A percentile compares a stretch with the other conserved stretches of the same genome.
phyloP scores from a whole-genome alignment of 2,888 invertebrate genomes.

The Enoplolaimus lenunculus region DNA sequence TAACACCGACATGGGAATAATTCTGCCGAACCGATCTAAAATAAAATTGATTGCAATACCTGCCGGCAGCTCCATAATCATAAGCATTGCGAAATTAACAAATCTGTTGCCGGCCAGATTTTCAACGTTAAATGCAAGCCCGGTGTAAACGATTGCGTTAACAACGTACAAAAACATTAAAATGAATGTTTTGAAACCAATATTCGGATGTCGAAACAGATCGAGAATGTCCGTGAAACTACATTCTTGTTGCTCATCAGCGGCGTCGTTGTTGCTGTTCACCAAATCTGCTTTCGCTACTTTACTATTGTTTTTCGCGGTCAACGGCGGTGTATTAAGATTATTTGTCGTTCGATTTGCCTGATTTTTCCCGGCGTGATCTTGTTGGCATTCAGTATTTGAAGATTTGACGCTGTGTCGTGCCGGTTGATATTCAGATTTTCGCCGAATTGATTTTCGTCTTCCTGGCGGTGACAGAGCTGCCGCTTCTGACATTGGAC shows the following conservation, averaged over 20 bases:
- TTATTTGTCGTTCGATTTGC: neutral
- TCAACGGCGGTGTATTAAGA: no score
- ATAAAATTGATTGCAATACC: conserved; percentile 4
- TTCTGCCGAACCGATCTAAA: conserved; percentile 22
- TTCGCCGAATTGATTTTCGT: no score
- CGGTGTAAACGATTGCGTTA: conserved; percentile 24
- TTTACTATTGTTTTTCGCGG: no score
- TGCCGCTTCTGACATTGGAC: neutral
- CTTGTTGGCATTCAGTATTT: neutral
- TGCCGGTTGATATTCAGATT: neutral
- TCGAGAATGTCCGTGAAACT: conserved; percentile 2
- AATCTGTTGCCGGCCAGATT: conserved; percentile 21
- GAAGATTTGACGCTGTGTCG: no score
- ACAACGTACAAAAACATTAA: conserved; percentile 16
- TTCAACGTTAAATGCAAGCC: conserved; percentile 21
- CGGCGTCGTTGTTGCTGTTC: neutral
- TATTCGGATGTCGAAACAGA: conserved; percentile 20
- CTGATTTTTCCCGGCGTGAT: neutral
- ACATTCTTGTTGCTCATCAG: neutral
- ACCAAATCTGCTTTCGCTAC: neutral
- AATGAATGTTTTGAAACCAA: conserved; percentile 14
- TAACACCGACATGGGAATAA: conserved; percentile 3
- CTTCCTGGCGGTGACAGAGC: neutral
- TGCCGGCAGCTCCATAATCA: conserved; percentile 21
- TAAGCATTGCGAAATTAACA: conserved; percentile 17